Conservation (phyloP, 2,888 invertebrate species). For the Pheosia tremula region DNA sequence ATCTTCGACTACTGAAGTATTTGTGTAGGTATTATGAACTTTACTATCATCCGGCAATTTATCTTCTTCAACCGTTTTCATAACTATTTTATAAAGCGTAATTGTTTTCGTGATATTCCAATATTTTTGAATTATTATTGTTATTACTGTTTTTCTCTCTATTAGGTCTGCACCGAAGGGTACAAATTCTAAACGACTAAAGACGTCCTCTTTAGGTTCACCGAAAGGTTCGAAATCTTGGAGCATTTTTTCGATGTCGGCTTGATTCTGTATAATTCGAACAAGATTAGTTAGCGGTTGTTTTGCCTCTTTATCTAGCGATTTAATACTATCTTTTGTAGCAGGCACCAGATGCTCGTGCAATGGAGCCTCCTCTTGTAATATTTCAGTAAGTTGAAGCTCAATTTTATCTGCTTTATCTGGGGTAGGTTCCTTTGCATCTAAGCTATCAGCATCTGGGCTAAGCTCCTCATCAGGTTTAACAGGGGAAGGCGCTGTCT, state of each 20-base stretch:
- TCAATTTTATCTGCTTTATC: too few relatives aligned
- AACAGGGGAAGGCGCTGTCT: too few relatives aligned
- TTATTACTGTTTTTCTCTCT: constrained; percentile 23
- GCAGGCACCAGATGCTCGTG: too few relatives aligned
- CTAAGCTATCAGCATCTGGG: too few relatives aligned
- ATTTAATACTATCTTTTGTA: too few relatives aligned
- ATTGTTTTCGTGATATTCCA: constrained; percentile 15
- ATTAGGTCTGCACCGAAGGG: constrained; percentile 23
- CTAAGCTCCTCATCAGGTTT: too few relatives aligned
- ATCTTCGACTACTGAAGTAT: constrained; percentile 8
- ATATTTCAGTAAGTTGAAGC: too few relatives aligned
- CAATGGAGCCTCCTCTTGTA: too few relatives aligned
- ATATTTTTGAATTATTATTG: constrained; percentile 28
- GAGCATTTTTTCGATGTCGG: constrained; percentile 17
- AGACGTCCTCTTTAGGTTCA: constrained; percentile 22
- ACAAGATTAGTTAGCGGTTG: too few relatives aligned
- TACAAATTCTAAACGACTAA: constrained; percentile 19
- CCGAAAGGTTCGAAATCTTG: constrained; percentile 26
- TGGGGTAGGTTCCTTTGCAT: too few relatives aligned
- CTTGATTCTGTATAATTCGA: too few relatives aligned
- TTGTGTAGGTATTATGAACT: constrained; percentile 17
- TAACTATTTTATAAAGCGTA: constrained; percentile 22
- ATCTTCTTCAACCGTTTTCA: constrained; percentile 27
- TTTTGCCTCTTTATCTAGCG: too few relatives aligned
- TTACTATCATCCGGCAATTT: constrained; percentile 30